Evolutionary conservation across 2,888 invertebrate species (phyloP), one percentile per base, ranked within the genome.

Genomic region (Agrochola circellaris): DNA sequence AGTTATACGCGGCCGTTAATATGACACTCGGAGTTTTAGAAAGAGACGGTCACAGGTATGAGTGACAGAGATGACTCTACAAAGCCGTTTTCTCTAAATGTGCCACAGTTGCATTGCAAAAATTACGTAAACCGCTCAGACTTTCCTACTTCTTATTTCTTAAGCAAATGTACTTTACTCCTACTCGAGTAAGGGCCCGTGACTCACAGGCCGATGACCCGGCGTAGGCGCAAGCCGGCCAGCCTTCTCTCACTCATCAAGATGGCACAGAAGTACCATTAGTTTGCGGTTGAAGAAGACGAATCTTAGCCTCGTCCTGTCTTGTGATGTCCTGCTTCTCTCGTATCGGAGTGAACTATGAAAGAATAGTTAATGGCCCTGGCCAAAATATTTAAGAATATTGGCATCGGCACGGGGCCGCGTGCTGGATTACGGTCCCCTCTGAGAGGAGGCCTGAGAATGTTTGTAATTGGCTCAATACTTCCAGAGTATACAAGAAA

Each of bases 141-240:
- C 70, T 73, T 73, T 70, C 78, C 64, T 9, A 38, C 17, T 86
- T 83, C 54, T 71, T 61, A 75, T 69, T 74, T 85, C 67, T 77
- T 83, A 86, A 77, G 79, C 77, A 86, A 72, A 83, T 86, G 77
- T 77, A 82, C 85, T 38, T 51, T 48, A 71, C 82, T 82, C 86
- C 79, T 73, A 86, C 86, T 61, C 78, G 26, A 82, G 75, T 76
- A 81, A 85, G 84, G 84, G 86, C 79, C 78, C 45, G 69, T 84
- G 89, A 87, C 34, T 87, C 87, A 87, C 34, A 30, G 81, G 82
- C 23, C 87, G 76, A 75, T 74, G 87, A 88, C 83, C 86, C 82
- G 62, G 83, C 83, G 88, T 80, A 77, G 82, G 86, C 82, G 89
- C 82, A 62, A 54, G 79, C 83, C 78, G 73, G 66, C 71, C 62